These are phyloP conservation scores for Pseudorhombus dupliciocellatus DNA, from an alignment of 2,113 vertebrate genomes.

Conservation along the genomic window DNA sequence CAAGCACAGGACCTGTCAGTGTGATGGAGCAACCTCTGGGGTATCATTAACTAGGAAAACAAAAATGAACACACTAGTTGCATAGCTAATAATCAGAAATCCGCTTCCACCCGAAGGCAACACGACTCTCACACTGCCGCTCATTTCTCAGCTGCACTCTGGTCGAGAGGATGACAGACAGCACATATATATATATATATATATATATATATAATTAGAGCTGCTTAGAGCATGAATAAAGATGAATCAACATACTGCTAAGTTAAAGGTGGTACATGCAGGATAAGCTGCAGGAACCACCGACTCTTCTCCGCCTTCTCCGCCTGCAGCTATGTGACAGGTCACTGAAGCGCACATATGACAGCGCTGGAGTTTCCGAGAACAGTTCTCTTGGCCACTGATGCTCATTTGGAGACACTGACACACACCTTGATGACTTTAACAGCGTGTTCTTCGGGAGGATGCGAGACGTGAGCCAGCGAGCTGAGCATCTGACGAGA, in stretches of 20 bases:
- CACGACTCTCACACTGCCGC: neutral
- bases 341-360: neutral
- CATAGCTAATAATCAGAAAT: conserved; percentile 5
- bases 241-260: neutral
- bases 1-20: conserved; percentile 33
- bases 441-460: conserved; percentile 18
- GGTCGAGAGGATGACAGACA: neutral
- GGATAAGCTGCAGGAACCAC: no score
- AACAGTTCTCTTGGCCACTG: conserved; percentile 1
- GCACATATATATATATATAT: neutral
- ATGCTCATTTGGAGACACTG: conserved; percentile 12
- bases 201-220: neutral
- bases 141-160: conserved; percentile 12
- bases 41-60: conserved; percentile 61
- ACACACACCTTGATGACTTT: conserved; percentile 20
- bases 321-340: neutral
- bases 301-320: neutral
- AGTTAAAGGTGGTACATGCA: neutral
- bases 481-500: conserved; percentile 27
- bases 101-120: conserved; percentile 6
- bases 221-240: neutral
- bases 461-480: conserved; percentile 29
- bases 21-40: conserved; percentile 34
- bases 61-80: conserved; percentile 21
- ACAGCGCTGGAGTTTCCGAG: neutral